These are phyloP conservation scores for Cheracebus regulus DNA, from an alignment of 2,797 vertebrate genomes.

Conservation along the genomic window DNA sequence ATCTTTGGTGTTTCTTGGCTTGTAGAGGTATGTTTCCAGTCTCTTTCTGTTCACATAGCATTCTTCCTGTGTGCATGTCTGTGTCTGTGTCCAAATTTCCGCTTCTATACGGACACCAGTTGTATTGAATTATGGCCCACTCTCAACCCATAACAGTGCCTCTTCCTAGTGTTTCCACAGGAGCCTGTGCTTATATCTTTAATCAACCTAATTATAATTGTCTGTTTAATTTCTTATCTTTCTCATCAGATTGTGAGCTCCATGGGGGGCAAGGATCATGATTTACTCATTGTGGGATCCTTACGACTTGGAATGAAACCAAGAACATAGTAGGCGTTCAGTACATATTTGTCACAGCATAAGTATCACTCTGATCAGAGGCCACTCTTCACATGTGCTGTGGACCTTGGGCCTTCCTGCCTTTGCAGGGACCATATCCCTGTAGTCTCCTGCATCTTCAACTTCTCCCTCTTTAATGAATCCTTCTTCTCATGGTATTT, in stretches of 20 bases:
- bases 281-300: neutral
- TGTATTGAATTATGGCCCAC: neutral
- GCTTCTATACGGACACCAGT: neutral
- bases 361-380: slow-evolving; percentile 23
- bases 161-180: neutral
- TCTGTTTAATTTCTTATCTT: neutral
- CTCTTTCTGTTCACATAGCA: neutral
- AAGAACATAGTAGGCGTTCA: slow-evolving; percentile 3
- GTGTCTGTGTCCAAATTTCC: neutral
- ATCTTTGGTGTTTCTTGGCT: neutral
- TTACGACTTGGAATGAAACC: slow-evolving; percentile 40
- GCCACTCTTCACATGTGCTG: neutral
- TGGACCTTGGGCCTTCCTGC: neutral
- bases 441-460: neutral
- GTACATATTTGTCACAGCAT: neutral
- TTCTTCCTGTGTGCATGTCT: neutral
- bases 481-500: neutral
- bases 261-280: neutral
- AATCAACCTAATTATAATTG: slow-evolving; percentile 42
- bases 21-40: neutral
- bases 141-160: neutral
- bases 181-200: neutral
- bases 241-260: neutral
- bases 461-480: neutral
- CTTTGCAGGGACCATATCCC: neutral